Percentiles rank a stretch among this genome's conserved stretches.
Evolutionary conservation across 2,797 vertebrate species (phyloP).

Genomic region (Kryptolebias ocellatus): DNA sequence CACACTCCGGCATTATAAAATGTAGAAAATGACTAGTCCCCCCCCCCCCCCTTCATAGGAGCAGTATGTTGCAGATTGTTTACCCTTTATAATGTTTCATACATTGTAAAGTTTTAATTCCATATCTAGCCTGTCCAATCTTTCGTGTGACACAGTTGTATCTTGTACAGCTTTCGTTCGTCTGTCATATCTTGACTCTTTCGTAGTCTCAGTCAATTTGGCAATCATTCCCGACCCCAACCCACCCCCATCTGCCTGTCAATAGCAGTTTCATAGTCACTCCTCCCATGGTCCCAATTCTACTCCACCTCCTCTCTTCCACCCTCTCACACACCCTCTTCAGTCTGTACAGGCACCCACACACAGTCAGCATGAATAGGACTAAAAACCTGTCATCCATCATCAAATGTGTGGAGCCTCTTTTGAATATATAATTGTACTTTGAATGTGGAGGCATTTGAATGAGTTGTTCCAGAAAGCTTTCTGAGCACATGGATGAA

Average conservation of each 20-base stretch:
- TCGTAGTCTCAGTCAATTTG: slow-evolving; percentile 51
- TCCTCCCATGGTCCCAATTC: slow-evolving; percentile 48
- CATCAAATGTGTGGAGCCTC: slow-evolving; percentile 70
- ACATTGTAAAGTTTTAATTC: neutral
- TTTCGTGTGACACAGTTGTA: slow-evolving; percentile 22
- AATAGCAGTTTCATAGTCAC: slow-evolving; percentile 67
- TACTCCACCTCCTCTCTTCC: slow-evolving; percentile 48
- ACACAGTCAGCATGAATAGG: slow-evolving; percentile 65
- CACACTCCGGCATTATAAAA: neutral
- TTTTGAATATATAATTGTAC: slow-evolving; percentile 66
- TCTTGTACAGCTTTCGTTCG: slow-evolving; percentile 29
- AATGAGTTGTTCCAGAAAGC: slow-evolving; percentile 48
- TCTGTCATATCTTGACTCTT: slow-evolving; percentile 40
- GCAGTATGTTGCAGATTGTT: too few species aligned
- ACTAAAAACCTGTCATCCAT: slow-evolving; percentile 70
- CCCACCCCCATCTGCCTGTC: slow-evolving; percentile 58
- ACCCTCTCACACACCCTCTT: slow-evolving; percentile 43
- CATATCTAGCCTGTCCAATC: slow-evolving; percentile 11
- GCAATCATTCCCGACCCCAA: slow-evolving; percentile 22
- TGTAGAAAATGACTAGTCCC: too few species aligned
- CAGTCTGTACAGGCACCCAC: slow-evolving; percentile 63
- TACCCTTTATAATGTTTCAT: too few species aligned
- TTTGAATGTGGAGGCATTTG: slow-evolving; percentile 67
- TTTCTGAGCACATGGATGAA: slow-evolving; percentile 52
- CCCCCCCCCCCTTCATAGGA: too few species aligned